Evolutionary conservation across 2,113 vertebrate genomes (phyloP).

Genomic region (Clupea harengus): DNA sequence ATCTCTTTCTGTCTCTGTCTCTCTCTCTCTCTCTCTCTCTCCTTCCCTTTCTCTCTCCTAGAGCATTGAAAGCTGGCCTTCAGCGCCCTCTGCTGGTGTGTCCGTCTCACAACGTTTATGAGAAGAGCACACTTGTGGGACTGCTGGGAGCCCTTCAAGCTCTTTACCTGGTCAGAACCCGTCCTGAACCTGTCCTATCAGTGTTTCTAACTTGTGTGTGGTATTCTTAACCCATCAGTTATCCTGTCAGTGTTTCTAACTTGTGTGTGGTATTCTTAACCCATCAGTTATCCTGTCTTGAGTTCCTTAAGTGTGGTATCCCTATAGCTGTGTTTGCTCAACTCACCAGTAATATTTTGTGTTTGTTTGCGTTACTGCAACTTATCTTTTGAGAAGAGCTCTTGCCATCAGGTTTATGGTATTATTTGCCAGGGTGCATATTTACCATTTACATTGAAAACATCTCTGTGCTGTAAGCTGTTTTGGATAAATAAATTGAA

Average conservation of each 20-base stretch:
- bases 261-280: neutral
- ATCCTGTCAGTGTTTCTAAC: no score
- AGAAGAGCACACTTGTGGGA: constrained; percentile 63
- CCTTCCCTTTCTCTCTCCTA: constrained; percentile 36
- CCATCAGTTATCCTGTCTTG: no score
- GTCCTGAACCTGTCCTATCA: neutral
- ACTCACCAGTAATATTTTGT: neutral
- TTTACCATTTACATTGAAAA: no score
- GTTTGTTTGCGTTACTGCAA: neutral
- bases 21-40: neutral
- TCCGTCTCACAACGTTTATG: constrained; percentile 65
- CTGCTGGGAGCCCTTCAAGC: constrained; percentile 74
- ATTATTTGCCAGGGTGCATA: neutral
- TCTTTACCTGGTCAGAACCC: constrained; percentile 73
- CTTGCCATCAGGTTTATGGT: no score
- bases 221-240: neutral
- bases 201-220: neutral
- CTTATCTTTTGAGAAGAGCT: no score
- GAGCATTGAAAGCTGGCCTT: constrained; percentile 75
- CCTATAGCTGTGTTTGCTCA: no score
- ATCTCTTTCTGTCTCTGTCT: neutral
- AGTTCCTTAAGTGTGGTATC: no score
- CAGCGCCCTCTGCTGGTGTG: constrained; percentile 75
- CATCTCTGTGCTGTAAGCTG: no score
- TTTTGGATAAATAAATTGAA: no score